A percentile compares a stretch with the other conserved stretches of the same genome.
These are phyloP conservation scores for Spinus pinus DNA, from an alignment of 2,797 vertebrate species.

Conservation along the genomic window DNA sequence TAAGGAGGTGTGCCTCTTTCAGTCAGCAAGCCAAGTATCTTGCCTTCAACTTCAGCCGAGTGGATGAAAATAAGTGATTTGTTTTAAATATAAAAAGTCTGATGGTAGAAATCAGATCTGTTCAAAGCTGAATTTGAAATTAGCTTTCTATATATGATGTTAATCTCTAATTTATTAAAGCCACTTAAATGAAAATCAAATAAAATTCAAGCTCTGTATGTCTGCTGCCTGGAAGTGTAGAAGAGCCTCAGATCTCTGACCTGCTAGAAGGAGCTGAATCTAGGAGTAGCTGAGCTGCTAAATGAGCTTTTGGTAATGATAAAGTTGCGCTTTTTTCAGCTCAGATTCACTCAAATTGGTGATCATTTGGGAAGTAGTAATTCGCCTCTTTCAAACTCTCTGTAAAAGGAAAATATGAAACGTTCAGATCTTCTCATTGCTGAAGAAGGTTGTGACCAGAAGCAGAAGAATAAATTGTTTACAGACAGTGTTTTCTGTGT, in stretches of 20 bases:
- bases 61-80: background rate
- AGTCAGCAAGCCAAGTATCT: background rate
- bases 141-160: background rate
- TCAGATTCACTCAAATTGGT: background rate
- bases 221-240: background rate
- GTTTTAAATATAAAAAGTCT: background rate
- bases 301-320: background rate
- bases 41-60: background rate
- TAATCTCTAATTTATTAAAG: background rate
- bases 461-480: background rate
- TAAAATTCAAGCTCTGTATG: background rate
- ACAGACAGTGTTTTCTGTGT: background rate
- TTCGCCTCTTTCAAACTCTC: background rate
- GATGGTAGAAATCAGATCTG: background rate
- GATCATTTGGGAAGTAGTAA: background rate
- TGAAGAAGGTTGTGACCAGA: background rate
- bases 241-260: background rate
- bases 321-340: background rate
- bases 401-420: background rate
- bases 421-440: background rate
- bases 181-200: background rate
- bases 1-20: background rate
- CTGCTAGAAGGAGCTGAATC: background rate
- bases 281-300: background rate
- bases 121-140: background rate